A percentile compares a stretch with the other conserved stretches of the same genome.
Conservation (phyloP, 1,140 invertebrate genomes). For the Zaprionus taronus region DNA sequence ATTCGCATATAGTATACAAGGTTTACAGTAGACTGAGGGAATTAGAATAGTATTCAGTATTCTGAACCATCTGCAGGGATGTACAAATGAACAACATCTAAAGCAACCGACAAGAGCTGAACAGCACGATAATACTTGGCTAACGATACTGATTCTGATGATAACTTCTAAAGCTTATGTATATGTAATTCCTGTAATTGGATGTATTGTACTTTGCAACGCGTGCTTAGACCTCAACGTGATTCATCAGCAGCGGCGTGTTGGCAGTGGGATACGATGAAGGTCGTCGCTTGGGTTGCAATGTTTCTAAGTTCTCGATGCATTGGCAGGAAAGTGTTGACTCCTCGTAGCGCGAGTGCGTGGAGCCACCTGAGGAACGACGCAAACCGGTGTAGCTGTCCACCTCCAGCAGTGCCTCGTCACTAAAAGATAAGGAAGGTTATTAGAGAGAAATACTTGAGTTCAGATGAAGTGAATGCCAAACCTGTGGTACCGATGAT, state of each 20-base stretch:
- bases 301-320: slow-evolving; percentile 76
- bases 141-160: slow-evolving; percentile 51
- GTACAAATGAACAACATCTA: slow-evolving; percentile 48
- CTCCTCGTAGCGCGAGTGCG: slow-evolving; percentile 78
- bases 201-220: slow-evolving; percentile 14
- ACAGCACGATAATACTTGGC: slow-evolving; percentile 51
- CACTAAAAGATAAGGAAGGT: slow-evolving; percentile 75
- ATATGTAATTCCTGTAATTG: slow-evolving; percentile 45
- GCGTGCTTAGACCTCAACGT: slow-evolving; percentile 66
- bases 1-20: not conserved
- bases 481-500: slow-evolving; percentile 86
- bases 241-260: slow-evolving; percentile 78
- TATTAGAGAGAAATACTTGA: not conserved
- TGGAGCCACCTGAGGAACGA: slow-evolving; percentile 78
- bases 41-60: not conserved
- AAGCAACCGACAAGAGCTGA: slow-evolving; percentile 55
- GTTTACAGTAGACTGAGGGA: not conserved
- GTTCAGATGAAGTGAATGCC: too few relatives aligned
- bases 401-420: slow-evolving; percentile 87
- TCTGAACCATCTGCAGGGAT: not conserved
- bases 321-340: slow-evolving; percentile 84
- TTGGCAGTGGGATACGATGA: slow-evolving; percentile 79
- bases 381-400: slow-evolving; percentile 83
- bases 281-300: slow-evolving; percentile 61
- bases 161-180: slow-evolving; percentile 51